A percentile compares a stretch with the other conserved stretches of the same genome.
Conservation (phyloP, 2,888 invertebrate species). For the Drosophila paracracens region DNA sequence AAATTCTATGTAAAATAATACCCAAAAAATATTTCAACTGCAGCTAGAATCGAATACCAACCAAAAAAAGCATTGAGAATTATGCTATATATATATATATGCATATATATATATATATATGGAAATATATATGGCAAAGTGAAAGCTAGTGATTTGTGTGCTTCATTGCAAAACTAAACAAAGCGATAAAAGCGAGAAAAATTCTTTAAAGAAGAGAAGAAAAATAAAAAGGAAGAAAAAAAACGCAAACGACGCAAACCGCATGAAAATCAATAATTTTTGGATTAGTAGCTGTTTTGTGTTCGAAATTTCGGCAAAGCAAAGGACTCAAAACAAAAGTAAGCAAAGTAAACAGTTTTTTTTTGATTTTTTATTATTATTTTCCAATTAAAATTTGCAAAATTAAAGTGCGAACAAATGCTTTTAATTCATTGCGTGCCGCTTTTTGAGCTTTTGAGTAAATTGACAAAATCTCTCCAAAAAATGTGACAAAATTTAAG, state of each 20-base stretch:
- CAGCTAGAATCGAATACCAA: constrained; percentile 13
- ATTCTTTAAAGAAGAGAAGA: constrained; percentile 16
- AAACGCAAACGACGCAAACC: constrained; percentile 19
- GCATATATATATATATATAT: constrained; percentile 7
- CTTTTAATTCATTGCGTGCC: not conserved
- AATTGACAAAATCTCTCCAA: not conserved
- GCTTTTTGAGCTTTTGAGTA: not conserved
- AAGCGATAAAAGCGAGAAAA: constrained; percentile 40
- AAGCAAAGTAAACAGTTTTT: constrained; percentile 34
- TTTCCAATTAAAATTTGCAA: not conserved
- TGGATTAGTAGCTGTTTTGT: constrained; percentile 80
- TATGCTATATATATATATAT: not conserved
- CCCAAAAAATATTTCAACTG: constrained; percentile 13
- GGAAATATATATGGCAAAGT: constrained; percentile 30
- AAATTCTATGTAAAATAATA: not conserved
- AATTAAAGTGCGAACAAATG: not conserved
- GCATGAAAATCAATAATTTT: constrained; percentile 82
- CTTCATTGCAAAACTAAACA: constrained; percentile 52
- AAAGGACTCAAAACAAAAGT: constrained; percentile 61
- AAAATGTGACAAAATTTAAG: not conserved
- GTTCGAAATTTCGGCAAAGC: constrained; percentile 45
- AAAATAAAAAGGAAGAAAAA: not conserved
- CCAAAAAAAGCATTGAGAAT: constrained; percentile 14
- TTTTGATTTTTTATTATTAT: not conserved
- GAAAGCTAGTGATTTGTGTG: constrained; percentile 25